Evolutionary conservation across 2,888 invertebrate genomes (phyloP), one percentile per base, ranked within the genome.

Genomic region (Sinelater perroti): DNA sequence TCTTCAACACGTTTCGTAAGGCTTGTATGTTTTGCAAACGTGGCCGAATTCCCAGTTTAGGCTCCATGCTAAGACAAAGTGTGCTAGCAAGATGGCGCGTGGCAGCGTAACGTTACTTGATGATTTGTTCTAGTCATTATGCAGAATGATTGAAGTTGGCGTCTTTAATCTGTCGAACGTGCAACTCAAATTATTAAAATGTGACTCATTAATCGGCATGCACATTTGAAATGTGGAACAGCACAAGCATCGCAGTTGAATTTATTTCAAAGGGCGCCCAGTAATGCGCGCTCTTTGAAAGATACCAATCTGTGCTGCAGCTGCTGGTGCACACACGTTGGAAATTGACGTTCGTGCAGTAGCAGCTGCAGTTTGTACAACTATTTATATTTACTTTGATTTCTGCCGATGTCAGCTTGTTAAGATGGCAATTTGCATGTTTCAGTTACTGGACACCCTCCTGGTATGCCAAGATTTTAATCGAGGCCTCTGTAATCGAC

Each of bases 391-490:
- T 40, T n/a, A n/a, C n/a, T n/a, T n/a, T n/a, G 5, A 3, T 28
- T 3, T 28, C 24, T 30, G 42, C 18, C 10, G 17, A 18, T 14
- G 5, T 44, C 13, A 20, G 3, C 3, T n/a, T 44, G 30, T 16
- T 30, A 30, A 44, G 8, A 1, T 16, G 16, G 26, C 6, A 10
- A 28, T 44, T 44, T n/a, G 28, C 8, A 11, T 44, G 26, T 58
- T 67, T 60, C 92, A 97, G 96, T 96, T 95, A 93, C 96, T 94
- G 95, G 96, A 94, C 95, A 97, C 93, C 95, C 95, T 94, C 94
- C 96, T 91, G 93, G 95, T 95, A 91, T 97, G 93, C 96, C 95
- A 93, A 93, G 97, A 95, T 96, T 96, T 95, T 96, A 97, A 95
- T 91, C 91, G 91, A 84, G 93, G 94, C 86, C 90, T 92, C 84